Percentiles rank a stretch among this genome's conserved stretches.
Conservation (phyloP, 92 coral and sea anemone species). For the Epizoanthus ramosus region DNA sequence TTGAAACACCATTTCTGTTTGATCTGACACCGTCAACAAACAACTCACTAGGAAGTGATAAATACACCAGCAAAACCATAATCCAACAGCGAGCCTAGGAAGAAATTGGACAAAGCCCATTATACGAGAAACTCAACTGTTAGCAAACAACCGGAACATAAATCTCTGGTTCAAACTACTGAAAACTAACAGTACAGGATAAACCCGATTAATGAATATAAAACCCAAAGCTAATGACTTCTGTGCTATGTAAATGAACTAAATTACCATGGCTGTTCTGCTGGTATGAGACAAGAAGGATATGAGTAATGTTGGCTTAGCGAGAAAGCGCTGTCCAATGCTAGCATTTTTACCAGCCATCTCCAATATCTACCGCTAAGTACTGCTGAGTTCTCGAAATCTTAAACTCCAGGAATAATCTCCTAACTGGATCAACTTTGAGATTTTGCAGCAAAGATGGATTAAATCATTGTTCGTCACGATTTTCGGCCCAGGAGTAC, state of each 20-base stretch:
- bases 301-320: background rate
- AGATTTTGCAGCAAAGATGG: constrained; percentile 20
- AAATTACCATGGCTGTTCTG: background rate
- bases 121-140: background rate
- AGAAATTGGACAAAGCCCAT: background rate
- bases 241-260: background rate
- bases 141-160: background rate
- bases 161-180: background rate
- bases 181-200: background rate
- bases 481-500: constrained; percentile 4
- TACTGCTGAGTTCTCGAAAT: constrained; percentile 1
- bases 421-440: constrained; percentile 14
- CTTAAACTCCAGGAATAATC: constrained; percentile 26
- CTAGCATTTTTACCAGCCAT: constrained; percentile 9
- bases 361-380: constrained; percentile 17
- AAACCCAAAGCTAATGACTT: too few species aligned
- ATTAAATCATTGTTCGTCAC: background rate
- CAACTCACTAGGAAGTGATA: constrained; percentile 27
- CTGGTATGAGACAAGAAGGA: background rate
- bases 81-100: constrained; percentile 41
- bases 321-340: background rate
- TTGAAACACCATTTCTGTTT: background rate
- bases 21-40: constrained; percentile 2
- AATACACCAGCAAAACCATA: constrained; percentile 15
- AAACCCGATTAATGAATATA: background rate